Evolutionary conservation across 30 jellyfish, hydroid and myxozoan genomes (phyloP), one percentile per base, ranked within the genome.

Genomic region (Aurelia sp.): DNA sequence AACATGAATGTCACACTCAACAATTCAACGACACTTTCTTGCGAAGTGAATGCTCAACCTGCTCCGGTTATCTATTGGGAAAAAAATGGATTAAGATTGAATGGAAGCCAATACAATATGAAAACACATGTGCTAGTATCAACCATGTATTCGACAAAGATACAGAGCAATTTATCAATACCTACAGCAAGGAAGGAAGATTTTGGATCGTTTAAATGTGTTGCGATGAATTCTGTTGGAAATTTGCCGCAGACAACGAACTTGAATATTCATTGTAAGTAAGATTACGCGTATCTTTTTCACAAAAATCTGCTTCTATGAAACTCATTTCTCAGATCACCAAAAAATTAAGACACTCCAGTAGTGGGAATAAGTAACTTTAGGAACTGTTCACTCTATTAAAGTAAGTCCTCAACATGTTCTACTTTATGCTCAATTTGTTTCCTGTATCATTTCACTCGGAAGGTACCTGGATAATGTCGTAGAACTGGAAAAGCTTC

Each of bases 21-120:
- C 22, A 22, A 62, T 74, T 10, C 55, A 51, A 33, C 21, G 40
- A 3, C 62, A 6, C 67, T 83, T 10, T 10, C 59, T 3, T 83
- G 92, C 37, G 74, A 71, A 22, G 18, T 71, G 20, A 50, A 83
- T 58, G 62, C 86, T 16, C 79, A 83, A 3, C 92, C 92, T 23
- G 67, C 30, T 4, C 66, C 92, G 19, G 15, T 33, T 4, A 61
- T 83, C 31, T 58, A 62, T 18, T 83, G 92, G 92, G 84, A 64
- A 41, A 83, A 83, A 62, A 61, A 72, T 22, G 86, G 86, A 0
- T 30, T 4, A 3, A 11, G 19, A 6, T 11, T 83, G 4, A 48
- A 72, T 61, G 35, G 47, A 20, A 21, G 66, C 11, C 30, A 13
- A 13, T 66, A 76, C 60, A 11, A 12, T 11, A 60, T 60, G 18